Percentiles rank a stretch among this genome's conserved stretches.
Evolutionary conservation across 2,113 vertebrate species (phyloP).

Genomic region (Caretta caretta): DNA sequence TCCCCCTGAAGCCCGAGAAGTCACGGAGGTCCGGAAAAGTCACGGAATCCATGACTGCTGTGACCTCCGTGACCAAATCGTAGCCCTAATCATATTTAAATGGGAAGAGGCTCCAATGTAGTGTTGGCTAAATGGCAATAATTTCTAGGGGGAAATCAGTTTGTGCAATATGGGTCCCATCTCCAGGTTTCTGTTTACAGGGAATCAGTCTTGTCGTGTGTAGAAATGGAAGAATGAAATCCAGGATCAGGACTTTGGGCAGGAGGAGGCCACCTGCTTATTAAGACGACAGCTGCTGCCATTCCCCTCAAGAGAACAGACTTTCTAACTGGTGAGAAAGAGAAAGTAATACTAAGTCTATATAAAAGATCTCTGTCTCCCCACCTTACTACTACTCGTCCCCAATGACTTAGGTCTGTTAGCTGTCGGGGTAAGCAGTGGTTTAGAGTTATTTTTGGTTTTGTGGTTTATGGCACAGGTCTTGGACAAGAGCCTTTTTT

Average conservation of each 20-base stretch:
- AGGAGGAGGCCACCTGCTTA: neutral
- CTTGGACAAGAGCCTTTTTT: constrained; percentile 30
- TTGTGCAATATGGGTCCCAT: neutral
- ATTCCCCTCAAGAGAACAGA: constrained; percentile 12
- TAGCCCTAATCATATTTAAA: neutral
- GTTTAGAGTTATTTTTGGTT: too few relatives aligned
- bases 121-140: neutral
- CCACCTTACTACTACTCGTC: too few relatives aligned
- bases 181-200: neutral
- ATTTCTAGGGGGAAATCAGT: constrained; percentile 10
- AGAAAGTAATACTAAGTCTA: too few relatives aligned
- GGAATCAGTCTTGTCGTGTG: neutral
- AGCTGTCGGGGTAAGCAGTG: too few relatives aligned
- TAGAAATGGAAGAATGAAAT: constrained; percentile 12
- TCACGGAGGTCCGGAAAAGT: too few relatives aligned
- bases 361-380: too few relatives aligned
- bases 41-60: too few relatives aligned
- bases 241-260: constrained; percentile 19
- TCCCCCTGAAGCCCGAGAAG: too few relatives aligned
- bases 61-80: too few relatives aligned
- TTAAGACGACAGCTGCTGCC: constrained; percentile 25
- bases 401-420: too few relatives aligned
- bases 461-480: constrained; percentile 6
- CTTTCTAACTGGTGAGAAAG: neutral
- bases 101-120: neutral